A percentile compares a stretch with the other conserved stretches of the same genome.
These are phyloP conservation scores for Oscheius sp. DNA, from an alignment of 2,888 invertebrate species.

Conservation along the genomic window DNA sequence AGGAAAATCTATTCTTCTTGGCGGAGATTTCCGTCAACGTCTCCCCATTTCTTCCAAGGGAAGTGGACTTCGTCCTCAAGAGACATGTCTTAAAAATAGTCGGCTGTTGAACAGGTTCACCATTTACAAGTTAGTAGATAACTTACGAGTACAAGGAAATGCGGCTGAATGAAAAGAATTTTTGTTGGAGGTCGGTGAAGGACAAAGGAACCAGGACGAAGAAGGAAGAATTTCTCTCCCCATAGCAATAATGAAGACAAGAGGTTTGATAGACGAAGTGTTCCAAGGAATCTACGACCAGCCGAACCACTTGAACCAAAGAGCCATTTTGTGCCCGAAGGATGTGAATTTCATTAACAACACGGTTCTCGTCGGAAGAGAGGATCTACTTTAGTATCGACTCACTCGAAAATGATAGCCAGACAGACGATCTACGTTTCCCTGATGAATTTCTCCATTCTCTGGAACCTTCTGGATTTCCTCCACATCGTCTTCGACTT, in stretches of 20 bases:
- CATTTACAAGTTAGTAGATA: conserved; percentile 12
- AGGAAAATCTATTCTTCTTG: conserved; percentile 29
- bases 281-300: conserved; percentile 14
- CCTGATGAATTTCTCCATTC: conserved; percentile 26
- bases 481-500: conserved; percentile 22
- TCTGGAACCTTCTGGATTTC: conserved; percentile 29
- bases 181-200: conserved; percentile 32
- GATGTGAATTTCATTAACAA: conserved; percentile 29
- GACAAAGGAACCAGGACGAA: neutral
- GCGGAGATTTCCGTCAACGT: conserved; percentile 39
- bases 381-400: neutral
- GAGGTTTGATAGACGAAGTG: conserved; percentile 11
- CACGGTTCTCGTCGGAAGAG: conserved; percentile 12
- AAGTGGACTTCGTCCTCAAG: neutral
- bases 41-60: conserved; percentile 26
- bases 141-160: conserved; percentile 19
- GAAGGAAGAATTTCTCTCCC: conserved; percentile 20
- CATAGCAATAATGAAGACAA: neutral
- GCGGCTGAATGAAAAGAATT: conserved; percentile 7
- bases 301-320: neutral
- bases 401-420: neutral
- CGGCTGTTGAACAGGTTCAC: no score
- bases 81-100: conserved; percentile 27
- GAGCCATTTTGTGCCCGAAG: conserved; percentile 29
- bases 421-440: neutral